phyloP scores from a whole-genome alignment of 2,888 invertebrate genomes.

The Drosophila austrosaltans region DNA sequence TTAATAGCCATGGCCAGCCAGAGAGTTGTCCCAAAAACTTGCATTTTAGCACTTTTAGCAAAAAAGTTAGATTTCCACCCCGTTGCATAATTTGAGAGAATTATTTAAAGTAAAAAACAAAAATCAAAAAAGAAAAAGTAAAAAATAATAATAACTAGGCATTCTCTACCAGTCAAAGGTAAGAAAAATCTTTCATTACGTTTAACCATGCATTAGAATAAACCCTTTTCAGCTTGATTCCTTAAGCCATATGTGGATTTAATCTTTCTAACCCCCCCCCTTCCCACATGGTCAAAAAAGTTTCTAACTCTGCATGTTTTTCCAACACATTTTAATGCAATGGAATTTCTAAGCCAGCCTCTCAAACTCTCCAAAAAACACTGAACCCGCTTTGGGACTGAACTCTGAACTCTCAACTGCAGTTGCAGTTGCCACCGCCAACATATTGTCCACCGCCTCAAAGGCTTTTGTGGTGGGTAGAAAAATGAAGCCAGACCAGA shows the following conservation, averaged over 20 bases:
- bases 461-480: constrained; percentile 58
- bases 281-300: constrained; percentile 2
- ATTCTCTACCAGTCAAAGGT: neutral
- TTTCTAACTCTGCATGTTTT: constrained; percentile 15
- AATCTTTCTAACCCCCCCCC: neutral
- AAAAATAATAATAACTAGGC: neutral
- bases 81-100: neutral
- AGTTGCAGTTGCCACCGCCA: constrained; percentile 38
- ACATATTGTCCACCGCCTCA: constrained; percentile 50
- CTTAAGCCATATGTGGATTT: constrained; percentile 8
- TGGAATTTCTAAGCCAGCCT: neutral
- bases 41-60: constrained; percentile 2
- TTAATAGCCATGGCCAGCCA: constrained; percentile 1
- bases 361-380: neutral
- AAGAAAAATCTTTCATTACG: neutral
- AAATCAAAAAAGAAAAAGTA: too few relatives aligned
- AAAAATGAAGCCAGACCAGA: constrained; percentile 24
- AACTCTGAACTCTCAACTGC: constrained; percentile 12
- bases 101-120: too few relatives aligned
- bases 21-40: constrained; percentile 1
- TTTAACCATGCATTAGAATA: neutral
- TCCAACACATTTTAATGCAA: constrained; percentile 17
- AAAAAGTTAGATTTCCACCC: neutral
- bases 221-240: neutral
- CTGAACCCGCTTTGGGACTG: neutral